These are phyloP conservation scores for Litocranius walleri DNA, from an alignment of 2,113 vertebrate genomes.

Conservation along the genomic window DNA sequence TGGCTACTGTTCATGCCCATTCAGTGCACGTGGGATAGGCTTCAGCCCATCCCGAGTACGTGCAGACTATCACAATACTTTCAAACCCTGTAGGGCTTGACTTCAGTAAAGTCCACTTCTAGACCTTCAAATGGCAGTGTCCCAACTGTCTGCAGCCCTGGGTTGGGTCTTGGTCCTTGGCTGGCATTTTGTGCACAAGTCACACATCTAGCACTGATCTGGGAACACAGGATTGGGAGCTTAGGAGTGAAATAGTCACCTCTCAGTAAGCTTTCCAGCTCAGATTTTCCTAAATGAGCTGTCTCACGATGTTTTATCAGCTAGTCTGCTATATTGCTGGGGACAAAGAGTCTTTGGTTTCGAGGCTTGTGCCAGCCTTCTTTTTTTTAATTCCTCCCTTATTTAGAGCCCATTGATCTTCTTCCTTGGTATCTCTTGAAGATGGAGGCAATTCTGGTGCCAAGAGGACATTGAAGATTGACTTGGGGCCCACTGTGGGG, in stretches of 20 bases:
- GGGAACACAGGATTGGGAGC: neutral
- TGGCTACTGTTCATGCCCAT: neutral
- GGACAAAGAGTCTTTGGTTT: neutral
- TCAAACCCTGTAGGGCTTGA: neutral
- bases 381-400: neutral
- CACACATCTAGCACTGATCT: neutral
- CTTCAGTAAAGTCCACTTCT: neutral
- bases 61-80: neutral
- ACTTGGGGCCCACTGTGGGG: neutral
- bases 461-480: neutral
- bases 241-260: neutral
- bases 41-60: accelerated
- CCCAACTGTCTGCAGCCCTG: neutral
- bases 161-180: neutral
- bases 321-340: neutral
- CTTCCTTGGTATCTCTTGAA: neutral
- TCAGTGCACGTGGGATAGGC: neutral
- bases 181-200: neutral
- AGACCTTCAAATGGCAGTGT: neutral
- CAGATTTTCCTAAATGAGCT: neutral
- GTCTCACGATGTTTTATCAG: neutral
- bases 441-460: neutral
- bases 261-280: neutral
- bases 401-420: neutral
- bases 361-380: neutral